A percentile compares a stretch with the other conserved stretches of the same genome.
Evolutionary conservation across 2,797 vertebrate species (phyloP).

Genomic region (Phalloptychus januarius): DNA sequence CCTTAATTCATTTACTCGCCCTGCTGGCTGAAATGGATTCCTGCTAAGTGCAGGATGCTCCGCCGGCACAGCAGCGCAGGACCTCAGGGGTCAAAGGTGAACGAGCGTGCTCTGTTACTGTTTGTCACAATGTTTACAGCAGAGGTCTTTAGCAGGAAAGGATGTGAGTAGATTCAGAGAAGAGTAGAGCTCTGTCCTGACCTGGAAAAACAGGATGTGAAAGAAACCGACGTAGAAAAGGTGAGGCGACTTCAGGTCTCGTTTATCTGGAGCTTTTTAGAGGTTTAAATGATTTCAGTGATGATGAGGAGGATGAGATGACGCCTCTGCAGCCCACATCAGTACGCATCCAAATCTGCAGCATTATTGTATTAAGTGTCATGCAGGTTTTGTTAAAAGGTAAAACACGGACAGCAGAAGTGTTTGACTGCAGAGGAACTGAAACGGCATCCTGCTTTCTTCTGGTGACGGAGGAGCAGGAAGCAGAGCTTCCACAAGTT

Average conservation of each 20-base stretch:
- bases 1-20: constrained; percentile 39
- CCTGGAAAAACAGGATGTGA: constrained; percentile 58
- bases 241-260: neutral
- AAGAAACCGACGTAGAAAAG: neutral
- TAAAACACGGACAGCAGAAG: constrained; percentile 20
- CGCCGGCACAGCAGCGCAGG: constrained; percentile 36
- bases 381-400: neutral
- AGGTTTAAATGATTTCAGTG: neutral
- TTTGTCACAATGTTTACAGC: constrained; percentile 47
- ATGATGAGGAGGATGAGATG: neutral
- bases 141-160: constrained; percentile 32
- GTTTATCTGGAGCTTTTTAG: neutral
- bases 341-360: neutral
- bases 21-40: constrained; percentile 43
- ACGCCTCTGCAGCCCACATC: neutral
- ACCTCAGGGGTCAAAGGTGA: constrained; percentile 23
- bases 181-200: constrained; percentile 24
- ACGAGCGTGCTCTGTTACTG: neutral
- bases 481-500: constrained; percentile 49
- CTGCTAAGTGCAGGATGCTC: constrained; percentile 44
- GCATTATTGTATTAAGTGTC: neutral
- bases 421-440: constrained; percentile 61
- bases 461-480: constrained; percentile 47
- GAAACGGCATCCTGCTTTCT: constrained; percentile 63
- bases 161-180: constrained; percentile 16